These are phyloP conservation scores for Apamea sordens DNA, from an alignment of 2,888 invertebrate species.

Conservation along the genomic window DNA sequence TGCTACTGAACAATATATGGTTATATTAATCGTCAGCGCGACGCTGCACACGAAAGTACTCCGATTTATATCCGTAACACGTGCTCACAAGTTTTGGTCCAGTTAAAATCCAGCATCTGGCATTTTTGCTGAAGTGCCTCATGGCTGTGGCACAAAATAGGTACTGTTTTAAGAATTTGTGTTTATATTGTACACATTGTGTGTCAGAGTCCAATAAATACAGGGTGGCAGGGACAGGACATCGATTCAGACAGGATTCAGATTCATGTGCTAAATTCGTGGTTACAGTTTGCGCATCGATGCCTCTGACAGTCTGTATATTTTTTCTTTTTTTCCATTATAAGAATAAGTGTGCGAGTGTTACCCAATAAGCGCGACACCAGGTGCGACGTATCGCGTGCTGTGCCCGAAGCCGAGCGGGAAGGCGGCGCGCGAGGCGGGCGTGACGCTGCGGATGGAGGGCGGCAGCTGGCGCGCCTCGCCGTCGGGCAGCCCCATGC, in stretches of 20 bases:
- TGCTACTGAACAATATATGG: too few relatives aligned
- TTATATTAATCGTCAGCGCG: not conserved
- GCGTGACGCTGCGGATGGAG: slow-evolving; percentile 90
- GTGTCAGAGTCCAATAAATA: too few relatives aligned
- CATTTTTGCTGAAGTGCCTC: not conserved
- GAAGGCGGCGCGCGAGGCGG: slow-evolving; percentile 95
- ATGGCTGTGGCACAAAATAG: too few relatives aligned
- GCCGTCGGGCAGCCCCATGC: slow-evolving; percentile 84
- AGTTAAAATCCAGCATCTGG: not conserved
- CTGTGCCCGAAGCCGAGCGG: slow-evolving; percentile 98
- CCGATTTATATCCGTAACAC: not conserved
- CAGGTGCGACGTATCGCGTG: slow-evolving; percentile 94
- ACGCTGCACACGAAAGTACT: not conserved
- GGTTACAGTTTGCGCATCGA: too few relatives aligned
- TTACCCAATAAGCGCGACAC: slow-evolving; percentile 97
- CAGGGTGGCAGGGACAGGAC: too few relatives aligned
- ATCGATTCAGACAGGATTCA: too few relatives aligned
- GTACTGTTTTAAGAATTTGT: too few relatives aligned
- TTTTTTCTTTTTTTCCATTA: not conserved
- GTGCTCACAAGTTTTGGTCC: not conserved
- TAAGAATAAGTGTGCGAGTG: not conserved
- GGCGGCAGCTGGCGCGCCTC: slow-evolving; percentile 92
- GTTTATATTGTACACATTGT: too few relatives aligned
- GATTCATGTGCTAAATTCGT: too few relatives aligned
- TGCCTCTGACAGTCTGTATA: too few relatives aligned